Evolutionary conservation across 2,888 invertebrate species (phyloP), one percentile per base, ranked within the genome.

Genomic region (Boloria selene): DNA sequence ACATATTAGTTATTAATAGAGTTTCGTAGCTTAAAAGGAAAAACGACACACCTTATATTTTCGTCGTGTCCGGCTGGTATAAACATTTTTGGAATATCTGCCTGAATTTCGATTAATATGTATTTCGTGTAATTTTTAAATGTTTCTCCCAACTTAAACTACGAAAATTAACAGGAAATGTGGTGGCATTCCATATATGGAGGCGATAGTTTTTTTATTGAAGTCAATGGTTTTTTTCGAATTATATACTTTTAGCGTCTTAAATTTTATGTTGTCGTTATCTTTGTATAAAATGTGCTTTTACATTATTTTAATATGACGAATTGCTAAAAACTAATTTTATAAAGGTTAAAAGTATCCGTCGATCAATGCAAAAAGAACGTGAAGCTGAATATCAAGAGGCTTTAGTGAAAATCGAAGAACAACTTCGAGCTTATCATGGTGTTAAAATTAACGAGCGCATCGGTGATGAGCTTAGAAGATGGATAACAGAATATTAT

Each of bases 401-500:
- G 62, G 95, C 96, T 2, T 85, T 96, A 18, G 84, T 93, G 0
- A 88, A 90, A 0, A 91, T 93, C 13, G 93, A 94, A 72, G 93
- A 95, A 26, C 93, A 94, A 75, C 93, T 98, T 13, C 93, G 94
- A 70, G 93, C 93, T 31, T 95, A 96, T 65, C 95, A 96, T 79
- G 95, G 95, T 14, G 94, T 94, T 0, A 94, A 94, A 70, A 95
- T 98, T 79, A 95, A 96, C 79, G 98, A 98, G 79, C 96, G 96
- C 73, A 95, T 98, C 76, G 95, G 96, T 71, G 96, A 96, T 78
- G 97, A 98, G 88, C 94, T 98, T 26, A 93, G 98, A 69, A 94
- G 95, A 68, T 98, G 98, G 98, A 95, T 98, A 70, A 94, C 95
- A 72, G 96, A 96, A 74, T 97, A 96, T 80, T 96, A 96, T 83